A percentile compares a stretch with the other conserved stretches of the same genome.
Evolutionary conservation across 2,113 vertebrate species (phyloP).

Genomic region (Sclerurus mexicanus): DNA sequence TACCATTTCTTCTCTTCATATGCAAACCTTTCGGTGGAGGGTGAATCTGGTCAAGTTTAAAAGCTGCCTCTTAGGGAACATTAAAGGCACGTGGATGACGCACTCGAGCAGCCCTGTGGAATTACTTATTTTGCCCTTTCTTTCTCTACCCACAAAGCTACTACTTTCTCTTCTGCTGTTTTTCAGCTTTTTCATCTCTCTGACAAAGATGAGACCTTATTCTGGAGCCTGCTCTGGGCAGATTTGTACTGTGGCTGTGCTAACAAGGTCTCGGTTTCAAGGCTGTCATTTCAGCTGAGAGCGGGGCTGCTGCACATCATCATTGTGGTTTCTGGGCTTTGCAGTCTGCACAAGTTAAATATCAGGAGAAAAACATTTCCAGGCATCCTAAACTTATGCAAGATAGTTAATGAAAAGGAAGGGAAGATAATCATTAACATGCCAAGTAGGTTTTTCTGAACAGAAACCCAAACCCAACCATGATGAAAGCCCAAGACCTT

Average conservation of each 20-base stretch:
- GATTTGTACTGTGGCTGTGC: background rate
- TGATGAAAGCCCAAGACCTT: background rate
- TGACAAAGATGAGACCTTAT: background rate
- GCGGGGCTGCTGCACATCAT: background rate
- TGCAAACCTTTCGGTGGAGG: rapidly evolving
- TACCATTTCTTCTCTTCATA: rapidly evolving
- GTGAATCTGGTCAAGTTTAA: background rate
- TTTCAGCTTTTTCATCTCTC: background rate
- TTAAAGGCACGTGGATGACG: background rate
- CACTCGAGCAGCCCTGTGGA: background rate
- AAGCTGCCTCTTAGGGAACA: background rate
- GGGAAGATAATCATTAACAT: too few species aligned
- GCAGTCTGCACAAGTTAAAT: background rate
- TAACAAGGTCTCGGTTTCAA: background rate
- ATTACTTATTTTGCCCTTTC: background rate
- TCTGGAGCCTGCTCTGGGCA: background rate
- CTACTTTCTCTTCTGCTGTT: background rate
- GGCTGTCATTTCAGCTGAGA: background rate
- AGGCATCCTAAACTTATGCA: background rate
- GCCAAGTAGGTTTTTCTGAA: background rate
- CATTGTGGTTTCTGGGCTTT: background rate
- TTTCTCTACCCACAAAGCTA: background rate
- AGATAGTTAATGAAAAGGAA: background rate
- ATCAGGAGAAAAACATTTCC: background rate
- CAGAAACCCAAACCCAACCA: background rate